A percentile compares a stretch with the other conserved stretches of the same genome.
These are phyloP conservation scores for Petrophora chlorosata DNA, from an alignment of 2,888 invertebrate species.

Conservation along the genomic window DNA sequence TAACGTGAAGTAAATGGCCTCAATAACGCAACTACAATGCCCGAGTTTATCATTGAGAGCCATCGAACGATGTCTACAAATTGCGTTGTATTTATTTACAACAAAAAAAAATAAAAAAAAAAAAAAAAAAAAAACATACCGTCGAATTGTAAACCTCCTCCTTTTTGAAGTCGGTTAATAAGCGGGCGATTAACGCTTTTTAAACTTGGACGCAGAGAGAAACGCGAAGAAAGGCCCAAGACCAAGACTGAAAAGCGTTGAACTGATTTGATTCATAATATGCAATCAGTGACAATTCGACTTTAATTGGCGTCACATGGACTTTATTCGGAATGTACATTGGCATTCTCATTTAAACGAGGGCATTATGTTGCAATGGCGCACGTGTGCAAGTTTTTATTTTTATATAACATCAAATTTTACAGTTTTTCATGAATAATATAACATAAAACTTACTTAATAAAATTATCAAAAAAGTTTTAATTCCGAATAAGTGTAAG, in stretches of 20 bases:
- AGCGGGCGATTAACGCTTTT: slow-evolving; percentile 59
- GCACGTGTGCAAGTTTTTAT: neutral
- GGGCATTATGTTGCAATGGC: slow-evolving; percentile 2
- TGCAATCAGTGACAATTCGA: neutral
- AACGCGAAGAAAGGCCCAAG: slow-evolving; percentile 9
- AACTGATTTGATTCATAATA: neutral
- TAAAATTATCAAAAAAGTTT: too few species aligned
- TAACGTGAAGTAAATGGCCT: slow-evolving; percentile 65
- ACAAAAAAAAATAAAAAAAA: too few species aligned
- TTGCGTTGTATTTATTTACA: slow-evolving; percentile 66
- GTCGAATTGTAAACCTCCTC: too few species aligned
- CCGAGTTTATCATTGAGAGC: slow-evolving; percentile 58
- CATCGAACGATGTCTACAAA: slow-evolving; percentile 68
- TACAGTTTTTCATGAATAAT: too few species aligned
- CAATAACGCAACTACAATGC: slow-evolving; percentile 64
- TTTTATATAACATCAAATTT: neutral
- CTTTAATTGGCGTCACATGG: slow-evolving; percentile 62
- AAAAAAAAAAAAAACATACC: too few species aligned
- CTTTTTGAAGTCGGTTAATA: too few species aligned
- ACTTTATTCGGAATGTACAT: slow-evolving; percentile 40
- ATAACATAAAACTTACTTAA: too few species aligned
- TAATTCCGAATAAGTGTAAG: too few species aligned
- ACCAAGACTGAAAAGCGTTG: neutral
- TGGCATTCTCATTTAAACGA: slow-evolving; percentile 24
- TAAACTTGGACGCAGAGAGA: slow-evolving; percentile 30